Evolutionary conservation across 2,888 invertebrate species (phyloP), one percentile per base, ranked within the genome.

Genomic region (Zaprionus obscuricornis): DNA sequence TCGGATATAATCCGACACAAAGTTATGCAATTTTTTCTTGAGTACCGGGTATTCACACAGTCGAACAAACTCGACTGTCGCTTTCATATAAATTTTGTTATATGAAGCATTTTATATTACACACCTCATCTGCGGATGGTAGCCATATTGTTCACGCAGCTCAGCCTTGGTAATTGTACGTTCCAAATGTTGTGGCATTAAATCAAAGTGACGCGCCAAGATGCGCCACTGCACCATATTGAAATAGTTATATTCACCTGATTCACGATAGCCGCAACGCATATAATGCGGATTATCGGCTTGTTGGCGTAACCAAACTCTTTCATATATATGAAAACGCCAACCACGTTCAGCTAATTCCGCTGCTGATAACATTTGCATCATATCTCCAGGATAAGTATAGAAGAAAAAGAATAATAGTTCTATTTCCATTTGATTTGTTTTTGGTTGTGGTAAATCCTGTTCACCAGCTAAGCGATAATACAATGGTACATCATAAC

Each of bases 341-440:
- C 81, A 82, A 22, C 60, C 63, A 0, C 81, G 82, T 8, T 82
- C 66, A 1, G 68, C 71, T 24, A 82, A 34, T 14, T 84, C 78
- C 0, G 81, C 85, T 0, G 81, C 85, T 0, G 76, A 49, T 20
- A 82, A 13, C 82, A 82, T 24, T 52, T 82, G 81, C 85, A 82
- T 60, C 78, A 84, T 69, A 22, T 82, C 81, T 1, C 66, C 64
- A 0, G 85, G 64, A 54, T 58, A 74, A 1, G 36, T 67, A n/a
- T 82, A 84, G 26, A 82, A 82, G 24, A 67, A 76, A 18, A 43
- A 74, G 36, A 82, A 82, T 2, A 82, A 13, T 6, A 74, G 29
- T 37, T 82, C 81, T 13, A 13, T 50, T 7, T 67, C 37, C 85
- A 82, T 76, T 36, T 82, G 51, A 5, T 59, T 57, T 0, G 63